Evolutionary conservation across 2,888 invertebrate genomes (phyloP), one percentile per base, ranked within the genome.

Genomic region (Lagria hirta): DNA sequence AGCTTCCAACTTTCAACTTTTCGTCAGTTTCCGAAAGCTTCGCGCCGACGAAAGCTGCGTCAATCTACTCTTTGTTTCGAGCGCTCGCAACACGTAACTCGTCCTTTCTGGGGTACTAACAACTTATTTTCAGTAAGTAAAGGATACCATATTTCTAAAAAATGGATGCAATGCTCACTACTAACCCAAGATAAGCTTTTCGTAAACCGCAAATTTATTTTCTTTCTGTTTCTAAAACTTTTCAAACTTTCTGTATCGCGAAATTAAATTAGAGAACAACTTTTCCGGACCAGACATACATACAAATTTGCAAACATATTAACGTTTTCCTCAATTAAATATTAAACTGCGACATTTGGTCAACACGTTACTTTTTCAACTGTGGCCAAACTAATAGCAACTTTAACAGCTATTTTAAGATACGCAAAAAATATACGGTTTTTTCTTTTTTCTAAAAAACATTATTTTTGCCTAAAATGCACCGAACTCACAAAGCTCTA

Each of bases 1-100:
- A 68, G 67, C 66, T 49, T 66, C 66, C 66, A 68, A 67, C 68
- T 65, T 61, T 59, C 66, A 64, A 60, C 62, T 68, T 65, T 61
- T 59, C 66, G 65, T 60, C 62, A n/a, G n/a, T n/a, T n/a, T n/a
- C n/a, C n/a, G n/a, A n/a, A n/a, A n/a, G 52, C 52, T 60, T 55
- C 55, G 54, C 51, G 56, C 38, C 50, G 35, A 37, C 46, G 48
- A 42, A 41, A 49, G 55, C 45, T 42, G 57, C 47, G 43, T 32
- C 42, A 34, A 38, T 38, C 23, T 27, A 24, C 28, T 43, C 26
- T 18, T 30, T 14, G 11, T 16, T 15, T 6, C 22, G 23, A 35
- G 33, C 47, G 38, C 33, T 32, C 27, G 30, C 40, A 13, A 26
- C 36, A 41, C 41, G 42, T 37, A 28, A 34, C 26, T 20, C 33